Evolutionary conservation across 2,888 invertebrate species (phyloP), one percentile per base, ranked within the genome.

Genomic region (Ochropacha duplaris): DNA sequence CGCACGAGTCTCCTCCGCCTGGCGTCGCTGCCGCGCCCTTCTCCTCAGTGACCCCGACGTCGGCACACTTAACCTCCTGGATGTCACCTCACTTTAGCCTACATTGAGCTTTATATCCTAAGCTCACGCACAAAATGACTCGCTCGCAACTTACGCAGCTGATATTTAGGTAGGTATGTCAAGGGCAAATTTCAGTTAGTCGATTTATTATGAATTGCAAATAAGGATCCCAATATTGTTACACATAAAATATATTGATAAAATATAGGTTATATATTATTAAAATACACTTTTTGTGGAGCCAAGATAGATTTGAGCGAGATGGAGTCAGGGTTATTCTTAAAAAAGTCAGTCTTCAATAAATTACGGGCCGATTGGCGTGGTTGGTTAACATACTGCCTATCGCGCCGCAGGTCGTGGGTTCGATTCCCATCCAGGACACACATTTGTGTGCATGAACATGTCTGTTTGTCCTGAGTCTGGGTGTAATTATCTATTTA

Each of bases 11-110:
- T 79, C 78, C 67, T 90, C 81, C 0, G 91, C 89, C 1, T 73
- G 76, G 22, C 71, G 71, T 5, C 88, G 74, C 68, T 92, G 86
- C 1, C 87, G 80, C 6, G 84, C 81, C 31, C 88, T 74, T n/a
- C 89, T 78, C n/a, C 87, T 76, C 28, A 86, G 75, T 2, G 92
- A 92, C 22, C 88, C 89, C 26, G 92, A 88, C 4, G 87, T 83
- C 14, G 89, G 89, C 49, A 78, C 83, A 68, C 87, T 87, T 39
- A 91, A 72, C 72, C 88, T 81, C 81, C 44, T 44, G 44, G 44
- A 44, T 44, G 44, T 44, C 44, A 44, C 44, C 44, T 44, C 44
- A 44, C 44, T 19, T 44, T 44, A 44, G 19, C n/a, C 44, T 44
- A 44, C 44, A 19, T 44, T 44, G 44, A 0, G 44, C 62, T 64